Evolutionary conservation across 2,113 vertebrate genomes (phyloP).

Genomic region (Marcusenius ussheri): DNA sequence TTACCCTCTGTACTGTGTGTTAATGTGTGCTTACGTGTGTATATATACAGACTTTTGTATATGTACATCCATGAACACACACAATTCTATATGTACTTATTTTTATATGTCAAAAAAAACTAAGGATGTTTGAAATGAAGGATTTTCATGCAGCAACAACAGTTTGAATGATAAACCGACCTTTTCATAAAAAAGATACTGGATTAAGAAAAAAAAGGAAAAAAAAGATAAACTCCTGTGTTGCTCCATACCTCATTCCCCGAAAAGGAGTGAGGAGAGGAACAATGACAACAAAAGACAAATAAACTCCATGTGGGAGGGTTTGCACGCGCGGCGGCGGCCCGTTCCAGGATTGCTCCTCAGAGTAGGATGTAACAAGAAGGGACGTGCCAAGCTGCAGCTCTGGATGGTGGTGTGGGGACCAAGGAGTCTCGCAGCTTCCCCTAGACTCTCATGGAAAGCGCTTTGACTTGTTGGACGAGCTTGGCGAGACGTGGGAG

Average conservation of each 20-base stretch:
- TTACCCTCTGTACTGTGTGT: conserved; percentile 50
- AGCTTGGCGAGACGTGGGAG: not conserved
- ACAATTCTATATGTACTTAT: conserved; percentile 31
- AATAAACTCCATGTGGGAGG: not conserved
- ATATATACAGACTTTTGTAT: not conserved
- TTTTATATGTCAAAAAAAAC: conserved; percentile 48
- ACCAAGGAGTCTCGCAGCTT: not conserved
- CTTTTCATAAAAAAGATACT: conserved; percentile 30
- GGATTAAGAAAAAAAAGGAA: conserved; percentile 39
- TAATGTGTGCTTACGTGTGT: conserved; percentile 54
- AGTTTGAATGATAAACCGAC: conserved; percentile 50
- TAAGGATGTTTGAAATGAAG: conserved; percentile 48
- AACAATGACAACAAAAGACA: not conserved
- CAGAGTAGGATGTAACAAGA: not conserved
- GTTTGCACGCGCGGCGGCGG: not conserved
- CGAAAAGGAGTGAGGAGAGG: not conserved
- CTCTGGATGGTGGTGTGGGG: not conserved
- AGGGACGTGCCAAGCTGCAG: not conserved
- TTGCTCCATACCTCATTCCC: conserved; percentile 40
- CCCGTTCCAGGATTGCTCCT: conserved; percentile 3
- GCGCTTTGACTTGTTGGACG: not conserved
- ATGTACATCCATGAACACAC: not conserved
- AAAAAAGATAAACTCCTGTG: conserved; percentile 40
- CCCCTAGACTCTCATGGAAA: not conserved
- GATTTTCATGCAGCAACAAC: conserved; percentile 47